Evolutionary conservation across 30 jellyfish, hydroid and myxozoan genomes (phyloP), one percentile per base, ranked within the genome.

Genomic region (Hydra vulgaris): DNA sequence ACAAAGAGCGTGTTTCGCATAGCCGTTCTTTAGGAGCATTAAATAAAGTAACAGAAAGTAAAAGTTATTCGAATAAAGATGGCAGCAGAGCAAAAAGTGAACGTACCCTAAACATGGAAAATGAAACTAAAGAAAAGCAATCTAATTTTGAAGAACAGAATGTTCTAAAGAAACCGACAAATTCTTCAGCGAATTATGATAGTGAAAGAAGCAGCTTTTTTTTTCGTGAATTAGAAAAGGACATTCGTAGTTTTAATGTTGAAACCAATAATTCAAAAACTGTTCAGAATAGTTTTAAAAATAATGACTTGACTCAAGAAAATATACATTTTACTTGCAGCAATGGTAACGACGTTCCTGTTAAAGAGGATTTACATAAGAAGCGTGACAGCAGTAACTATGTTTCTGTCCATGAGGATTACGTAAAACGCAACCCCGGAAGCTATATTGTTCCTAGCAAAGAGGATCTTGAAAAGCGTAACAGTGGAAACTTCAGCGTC

Each of bases 11-110:
- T n/a, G 7, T 68, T 4, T n/a, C 16, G 26, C 26, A n/a, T 15
- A 68, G 75, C 27, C 75, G 75, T 23, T 68, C 75, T n/a, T 23
- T 68, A 68, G 75, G 75, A n/a, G 75, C 75, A n/a, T 23, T 68
- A n/a, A 68, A 68, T 23, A 68, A 68, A 68, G 27, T 23, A n/a
- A 1, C 75, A 23, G 75, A 68, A 3, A 23, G 8, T 68, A 68
- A 40, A 12, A 12, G 5, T 40, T 40, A 3, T 40, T 40, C 12
- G 12, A 40, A 40, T 40, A 5, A 40, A 40, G 61, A 40, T 40
- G 61, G 61, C 8, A 3, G 5, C 61, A 40, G 61, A 40, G 61
- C 61, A 3, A 40, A 40, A 40, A 40, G 61, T 12, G 61, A 40
- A 40, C 61, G 61, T 12, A 3, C 61, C 12, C 61, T 40, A 40